Conservation (phyloP, 2,888 invertebrate species). For the Oligia strigilis region DNA sequence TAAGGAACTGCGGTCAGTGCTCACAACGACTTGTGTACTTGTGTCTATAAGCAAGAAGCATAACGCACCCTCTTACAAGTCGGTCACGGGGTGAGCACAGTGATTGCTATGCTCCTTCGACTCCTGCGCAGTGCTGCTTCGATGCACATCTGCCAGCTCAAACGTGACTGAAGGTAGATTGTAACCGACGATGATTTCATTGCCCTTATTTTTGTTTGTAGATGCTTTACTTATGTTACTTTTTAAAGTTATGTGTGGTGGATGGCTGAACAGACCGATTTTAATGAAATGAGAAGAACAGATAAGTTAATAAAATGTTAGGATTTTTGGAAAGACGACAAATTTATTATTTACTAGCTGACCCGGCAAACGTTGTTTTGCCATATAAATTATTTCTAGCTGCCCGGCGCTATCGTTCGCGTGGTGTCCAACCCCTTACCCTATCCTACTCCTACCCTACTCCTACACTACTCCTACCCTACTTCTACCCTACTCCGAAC, state of each 20-base stretch:
- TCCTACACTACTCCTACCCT: too few species aligned
- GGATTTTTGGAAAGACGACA: neutral
- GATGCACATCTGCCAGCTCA: slow-evolving; percentile 63
- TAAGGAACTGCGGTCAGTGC: slow-evolving; percentile 76
- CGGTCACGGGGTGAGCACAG: slow-evolving; percentile 77
- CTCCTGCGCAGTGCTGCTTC: slow-evolving; percentile 65
- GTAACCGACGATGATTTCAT: slow-evolving; percentile 53
- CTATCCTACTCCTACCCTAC: too few species aligned
- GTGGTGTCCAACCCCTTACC: too few species aligned
- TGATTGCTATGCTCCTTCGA: slow-evolving; percentile 72
- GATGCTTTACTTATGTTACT: neutral
- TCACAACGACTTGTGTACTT: slow-evolving; percentile 59
- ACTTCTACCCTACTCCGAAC: too few species aligned
- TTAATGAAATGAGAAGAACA: neutral
- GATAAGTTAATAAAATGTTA: neutral
- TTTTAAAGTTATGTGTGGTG: slow-evolving; percentile 9
- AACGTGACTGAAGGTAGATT: slow-evolving; percentile 43
- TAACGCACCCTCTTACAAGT: slow-evolving; percentile 74
- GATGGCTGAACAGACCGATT: slow-evolving; percentile 1
- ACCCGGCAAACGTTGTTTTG: too few species aligned
- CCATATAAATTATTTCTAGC: too few species aligned
- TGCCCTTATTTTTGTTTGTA: slow-evolving; percentile 33
- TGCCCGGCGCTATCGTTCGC: too few species aligned
- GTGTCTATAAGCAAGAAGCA: slow-evolving; percentile 69
- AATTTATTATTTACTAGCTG: neutral